Evolutionary conservation across 1,140 invertebrate genomes (phyloP), one percentile per base, ranked within the genome.

Genomic region (Fragariocoptes setiger): DNA sequence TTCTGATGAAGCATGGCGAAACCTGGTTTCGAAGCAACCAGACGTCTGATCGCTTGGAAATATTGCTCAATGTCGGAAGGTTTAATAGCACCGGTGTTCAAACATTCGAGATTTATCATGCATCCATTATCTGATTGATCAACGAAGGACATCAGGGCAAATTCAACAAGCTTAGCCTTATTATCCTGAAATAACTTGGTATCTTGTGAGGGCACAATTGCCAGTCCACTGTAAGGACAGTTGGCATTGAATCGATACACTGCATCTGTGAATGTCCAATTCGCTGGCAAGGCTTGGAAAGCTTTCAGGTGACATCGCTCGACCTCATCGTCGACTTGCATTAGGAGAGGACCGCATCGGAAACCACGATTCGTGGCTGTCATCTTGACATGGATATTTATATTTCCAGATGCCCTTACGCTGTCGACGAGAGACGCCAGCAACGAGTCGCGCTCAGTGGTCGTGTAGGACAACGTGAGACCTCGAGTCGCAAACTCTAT

Each of bases 151-250:
- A 69, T 71, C 47, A 79, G 55, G 25, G 76, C 80, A 44, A 61
- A 69, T 47, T 70, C 69, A 49, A 97, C 95, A 37, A 90, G 61
- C 57, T 88, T 88, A 56, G 94, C 88, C 59, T 95, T 97, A 59
- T 94, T 99, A 60, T 95, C 86, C 12, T 83, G 73, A 67, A 97
- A 97, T 41, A 95, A 63, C 45, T 82, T 73, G 25, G 86, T 82
- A 60, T 95, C 86, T 64, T 83, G 80, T 25, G 79, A 85, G 37
- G 86, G 71, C 50, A 83, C 82, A 62, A 95, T 86, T 44, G 85
- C 68, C 21, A 97, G 69, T 20, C 92, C 90, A 60, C 79, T 92
- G 57, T 97, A 97, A 3, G 88, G 78, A 50, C 95, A 68, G 56
- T 97, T 97, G 37, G 79, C 76, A 62, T 97, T 99, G 56, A 99